These are phyloP conservation scores for Eupleurogrammus muticus DNA, from an alignment of 2,797 vertebrate species.

Conservation along the genomic window DNA sequence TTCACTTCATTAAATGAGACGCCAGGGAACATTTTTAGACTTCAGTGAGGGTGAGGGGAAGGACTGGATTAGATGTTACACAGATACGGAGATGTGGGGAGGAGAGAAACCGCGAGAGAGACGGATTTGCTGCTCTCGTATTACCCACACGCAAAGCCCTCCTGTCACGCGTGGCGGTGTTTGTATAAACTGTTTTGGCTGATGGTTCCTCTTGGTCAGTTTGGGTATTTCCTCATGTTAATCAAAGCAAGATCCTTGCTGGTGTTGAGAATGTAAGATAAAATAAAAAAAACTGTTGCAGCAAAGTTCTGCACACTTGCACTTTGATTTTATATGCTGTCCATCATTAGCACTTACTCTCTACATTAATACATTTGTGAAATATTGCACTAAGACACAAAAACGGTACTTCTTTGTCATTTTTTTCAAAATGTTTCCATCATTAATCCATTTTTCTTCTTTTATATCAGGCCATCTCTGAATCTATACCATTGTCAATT, in stretches of 20 bases:
- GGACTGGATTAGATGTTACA: conserved; percentile 52
- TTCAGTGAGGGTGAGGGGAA: conserved; percentile 35
- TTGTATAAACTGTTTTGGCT: conserved; percentile 51
- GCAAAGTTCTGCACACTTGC: not conserved
- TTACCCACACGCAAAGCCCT: conserved; percentile 50
- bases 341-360: not conserved
- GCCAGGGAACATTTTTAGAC: conserved; percentile 49
- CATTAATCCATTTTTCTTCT: not conserved
- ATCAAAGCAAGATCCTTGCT: conserved; percentile 49
- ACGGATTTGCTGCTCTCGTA: conserved; percentile 34
- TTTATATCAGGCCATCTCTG: no score
- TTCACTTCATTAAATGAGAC: conserved; percentile 63
- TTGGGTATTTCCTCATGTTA: conserved; percentile 58
- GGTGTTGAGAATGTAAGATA: conserved; percentile 14
- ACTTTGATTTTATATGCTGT: not conserved
- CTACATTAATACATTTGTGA: no score
- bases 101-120: conserved; percentile 24
- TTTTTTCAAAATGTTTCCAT: not conserved
- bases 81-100: conserved; percentile 18
- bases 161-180: conserved; percentile 51
- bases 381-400: no score
- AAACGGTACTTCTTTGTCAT: not conserved
- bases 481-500: no score
- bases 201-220: conserved; percentile 48
- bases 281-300: conserved; percentile 5